Percentiles rank a stretch among this genome's conserved stretches.
Evolutionary conservation across 2,797 vertebrate genomes (phyloP).

Genomic region (Garrulus glandarius): DNA sequence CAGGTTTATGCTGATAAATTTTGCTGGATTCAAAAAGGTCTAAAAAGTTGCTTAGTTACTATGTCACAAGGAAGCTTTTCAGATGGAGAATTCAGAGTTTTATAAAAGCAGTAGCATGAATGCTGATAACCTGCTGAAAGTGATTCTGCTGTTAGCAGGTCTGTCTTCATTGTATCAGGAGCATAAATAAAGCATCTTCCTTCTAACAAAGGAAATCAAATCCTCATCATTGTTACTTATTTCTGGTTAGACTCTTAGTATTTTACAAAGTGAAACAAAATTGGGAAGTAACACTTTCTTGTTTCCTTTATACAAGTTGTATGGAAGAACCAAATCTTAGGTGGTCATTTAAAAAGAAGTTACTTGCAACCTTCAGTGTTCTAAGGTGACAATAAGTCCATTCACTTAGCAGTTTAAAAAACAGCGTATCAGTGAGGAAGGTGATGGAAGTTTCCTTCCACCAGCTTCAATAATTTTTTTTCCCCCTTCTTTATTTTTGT

Average conservation of each 20-base stretch:
- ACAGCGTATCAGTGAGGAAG: not conserved
- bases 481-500: not conserved
- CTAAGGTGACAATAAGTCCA: not conserved
- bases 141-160: not conserved
- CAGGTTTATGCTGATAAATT: not conserved
- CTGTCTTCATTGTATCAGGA: not conserved
- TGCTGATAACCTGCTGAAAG: not conserved
- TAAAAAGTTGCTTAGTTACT: not conserved
- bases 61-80: not conserved
- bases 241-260: not conserved
- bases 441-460: not conserved
- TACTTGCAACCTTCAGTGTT: rapidly evolving
- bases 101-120: not conserved
- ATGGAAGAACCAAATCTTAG: not conserved
- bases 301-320: not conserved
- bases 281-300: not conserved
- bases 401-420: not conserved
- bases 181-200: not conserved
- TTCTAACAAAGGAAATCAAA: not conserved
- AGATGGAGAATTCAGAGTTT: not conserved
- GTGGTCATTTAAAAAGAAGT: not conserved
- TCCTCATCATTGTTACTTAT: not conserved
- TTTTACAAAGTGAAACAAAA: not conserved
- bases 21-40: not conserved
- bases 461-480: not conserved